Base-by-base conservation (phyloP, 1,140 invertebrate species). In the Anastrepha obliqua region DNA sequence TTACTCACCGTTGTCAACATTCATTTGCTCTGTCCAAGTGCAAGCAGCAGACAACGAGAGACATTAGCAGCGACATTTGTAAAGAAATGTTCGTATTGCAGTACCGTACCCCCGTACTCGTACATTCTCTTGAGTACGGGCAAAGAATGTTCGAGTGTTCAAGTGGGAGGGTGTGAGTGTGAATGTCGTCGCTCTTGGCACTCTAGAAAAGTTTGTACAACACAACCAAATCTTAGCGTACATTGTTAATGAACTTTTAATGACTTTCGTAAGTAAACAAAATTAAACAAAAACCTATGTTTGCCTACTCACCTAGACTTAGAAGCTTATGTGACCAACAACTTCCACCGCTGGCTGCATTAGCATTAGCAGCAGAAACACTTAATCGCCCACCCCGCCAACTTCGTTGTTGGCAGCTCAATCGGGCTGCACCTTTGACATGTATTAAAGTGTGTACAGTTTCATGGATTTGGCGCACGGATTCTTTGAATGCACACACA, bases 231-330 rank as follows among this genome's bases (percentile, higher is more conserved):
- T 91, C 90, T 88, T 89, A 87, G 91, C 85, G 89, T 91, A 91
- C 90, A 91, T 91, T 91, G 91, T 91, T 91, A 91, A 91, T 91
- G 91, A 91, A 91, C 91, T 91, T 91, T 91, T 91, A 91, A 91
- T 91, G 91, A 91, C 90, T 91, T 91, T 91, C 58, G 58, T 20
- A 86, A 86, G 85, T 62, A 59, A 86, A 86, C 85, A 86, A 86
- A 74, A 74, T 42, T 39, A 11, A 65, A 85, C 17, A 85, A 39
- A 74, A 39, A n/a, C 17, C 13, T 62, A 13, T 62, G 60, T 67
- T 3, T 51, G 3, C 8, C 3, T 11, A 81, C 51, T 55, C n/a
- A 29, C n/a, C 2, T n/a, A 74, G 29, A 70, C 13, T 20, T 58
- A 58, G 2, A 0, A n/a, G 42, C n/a, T 15, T n/a, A 17, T 17